Conservation (phyloP, 2,888 invertebrate species). For the Pyralis farinalis region DNA sequence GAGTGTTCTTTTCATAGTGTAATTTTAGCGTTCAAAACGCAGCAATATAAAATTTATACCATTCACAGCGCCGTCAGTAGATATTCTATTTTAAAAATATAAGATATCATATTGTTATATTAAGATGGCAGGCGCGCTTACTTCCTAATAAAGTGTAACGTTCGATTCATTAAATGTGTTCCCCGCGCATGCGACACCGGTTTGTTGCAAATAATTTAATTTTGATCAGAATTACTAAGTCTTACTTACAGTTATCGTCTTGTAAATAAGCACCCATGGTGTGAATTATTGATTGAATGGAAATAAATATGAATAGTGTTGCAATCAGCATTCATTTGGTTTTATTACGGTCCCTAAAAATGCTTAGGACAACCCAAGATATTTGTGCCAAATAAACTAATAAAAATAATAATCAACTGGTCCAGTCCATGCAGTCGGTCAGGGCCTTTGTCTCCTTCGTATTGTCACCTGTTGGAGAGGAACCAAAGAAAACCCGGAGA, state of each 20-base stretch:
- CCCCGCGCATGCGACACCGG: slow-evolving; percentile 43
- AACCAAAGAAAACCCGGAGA: too few relatives aligned
- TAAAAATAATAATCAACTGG: too few relatives aligned
- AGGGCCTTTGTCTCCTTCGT: too few relatives aligned
- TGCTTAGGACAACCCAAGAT: too few relatives aligned
- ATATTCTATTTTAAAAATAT: slow-evolving; percentile 9
- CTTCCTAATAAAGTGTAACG: slow-evolving; percentile 37
- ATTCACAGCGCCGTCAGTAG: slow-evolving; percentile 24
- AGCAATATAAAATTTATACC: slow-evolving; percentile 33
- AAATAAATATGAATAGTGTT: slow-evolving; percentile 76
- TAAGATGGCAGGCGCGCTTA: slow-evolving; percentile 37
- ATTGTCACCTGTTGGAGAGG: too few relatives aligned
- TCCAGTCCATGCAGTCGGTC: too few relatives aligned
- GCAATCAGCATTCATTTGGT: slow-evolving; percentile 56
- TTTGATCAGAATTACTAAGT: slow-evolving; percentile 27
- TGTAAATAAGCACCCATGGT: slow-evolving; percentile 77
- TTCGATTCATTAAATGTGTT: slow-evolving; percentile 39
- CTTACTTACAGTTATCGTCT: slow-evolving; percentile 64
- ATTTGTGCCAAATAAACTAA: too few relatives aligned
- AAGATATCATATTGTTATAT: slow-evolving; percentile 13
- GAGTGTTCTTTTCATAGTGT: slow-evolving; percentile 54
- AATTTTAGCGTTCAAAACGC: slow-evolving; percentile 57
- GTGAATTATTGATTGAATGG: slow-evolving; percentile 64
- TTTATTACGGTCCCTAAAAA: slow-evolving; percentile 49
- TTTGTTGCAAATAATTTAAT: slow-evolving; percentile 41